phyloP scores from a whole-genome alignment of 1,140 invertebrate species.

The Drosophila nigromelanica region DNA sequence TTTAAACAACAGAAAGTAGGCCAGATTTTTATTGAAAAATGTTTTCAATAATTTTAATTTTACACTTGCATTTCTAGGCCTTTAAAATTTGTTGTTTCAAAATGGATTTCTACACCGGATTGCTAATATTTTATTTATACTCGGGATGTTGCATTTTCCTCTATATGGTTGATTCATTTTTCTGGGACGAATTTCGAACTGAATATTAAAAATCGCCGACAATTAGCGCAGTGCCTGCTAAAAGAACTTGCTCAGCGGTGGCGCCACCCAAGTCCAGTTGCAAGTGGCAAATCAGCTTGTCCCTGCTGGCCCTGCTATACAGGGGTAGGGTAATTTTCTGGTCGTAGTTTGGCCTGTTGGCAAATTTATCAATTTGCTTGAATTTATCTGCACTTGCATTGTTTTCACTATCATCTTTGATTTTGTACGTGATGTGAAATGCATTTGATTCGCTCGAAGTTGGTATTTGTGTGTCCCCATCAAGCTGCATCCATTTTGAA shows the following conservation, averaged over 20 bases:
- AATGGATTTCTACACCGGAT: constrained; percentile 1
- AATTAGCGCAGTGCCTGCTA: constrained; percentile 77
- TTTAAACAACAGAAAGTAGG: not conserved
- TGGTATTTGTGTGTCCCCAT: constrained; percentile 45
- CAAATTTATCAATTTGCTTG: constrained; percentile 35
- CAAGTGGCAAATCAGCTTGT: constrained; percentile 69
- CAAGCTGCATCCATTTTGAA: constrained; percentile 38
- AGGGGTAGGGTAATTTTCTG: constrained; percentile 56
- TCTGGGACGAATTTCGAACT: constrained; percentile 24
- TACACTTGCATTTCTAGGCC: too few species aligned
- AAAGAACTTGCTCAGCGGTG: constrained; percentile 55
- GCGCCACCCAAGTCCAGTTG: constrained; percentile 50
- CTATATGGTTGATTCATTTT: constrained; percentile 7
- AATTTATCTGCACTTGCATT: constrained; percentile 22
- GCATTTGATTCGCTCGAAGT: constrained; percentile 39
- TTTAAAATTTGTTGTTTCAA: constrained; percentile 2
- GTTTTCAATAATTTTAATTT: too few species aligned
- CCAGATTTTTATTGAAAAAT: not conserved
- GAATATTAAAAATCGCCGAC: constrained; percentile 64
- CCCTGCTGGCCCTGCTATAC: constrained; percentile 63
- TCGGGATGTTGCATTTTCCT: constrained; percentile 1
- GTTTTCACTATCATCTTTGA: constrained; percentile 6
- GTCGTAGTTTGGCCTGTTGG: not conserved
- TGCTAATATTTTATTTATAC: constrained; percentile 15
- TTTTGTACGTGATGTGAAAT: constrained; percentile 50